Base-by-base conservation (phyloP, 2,888 invertebrate species). In the Agrotis clavis region DNA sequence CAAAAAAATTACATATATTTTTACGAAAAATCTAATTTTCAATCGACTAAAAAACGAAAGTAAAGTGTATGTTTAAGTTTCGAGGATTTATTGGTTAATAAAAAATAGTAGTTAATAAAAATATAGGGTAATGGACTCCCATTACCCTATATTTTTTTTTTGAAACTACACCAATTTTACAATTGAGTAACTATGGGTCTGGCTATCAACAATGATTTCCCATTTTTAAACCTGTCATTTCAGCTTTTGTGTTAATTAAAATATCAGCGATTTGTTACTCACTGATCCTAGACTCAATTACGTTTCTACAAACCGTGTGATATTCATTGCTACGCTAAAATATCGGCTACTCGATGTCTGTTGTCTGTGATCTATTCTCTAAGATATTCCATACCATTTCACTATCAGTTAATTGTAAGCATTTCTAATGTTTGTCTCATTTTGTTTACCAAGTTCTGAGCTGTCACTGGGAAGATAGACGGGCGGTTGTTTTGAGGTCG, bases 381-480 rank as follows among this genome's bases (percentile, higher is more conserved):
- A 56, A 77, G 76, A 75, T 61, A 78, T 57, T 62, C 77, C 61
- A 69, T 53, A 65, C 54, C 63, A 77, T 76, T 77, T 68, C 63
- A 61, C 41, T 81, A 47, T 76, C 50, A 77, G 67, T 71, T 56
- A 65, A 67, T 61, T 64, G 66, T 61, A 53, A 82, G 56, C 21
- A 65, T 67, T 81, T 75, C 59, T 67, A 60, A 64, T 72, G 72
- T 82, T 72, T 78, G 62, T 62, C 62, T 68, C n/a, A 62, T 51
- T 66, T 65, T 81, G 72, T 72, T 67, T 62, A 54, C 67, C 9
- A n/a, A 68, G 50, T 63, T 67, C 60, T 30, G 63, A 66, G 35
- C 45, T 72, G 82, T 68, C 73, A 79, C 60, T 35, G 60, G 18
- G 63, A 65, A 82, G 82, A 82, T 61, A 72, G 73, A 82, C 64